phyloP scores from a whole-genome alignment of 1,140 invertebrate species.

The Polyergus mexicanus region DNA sequence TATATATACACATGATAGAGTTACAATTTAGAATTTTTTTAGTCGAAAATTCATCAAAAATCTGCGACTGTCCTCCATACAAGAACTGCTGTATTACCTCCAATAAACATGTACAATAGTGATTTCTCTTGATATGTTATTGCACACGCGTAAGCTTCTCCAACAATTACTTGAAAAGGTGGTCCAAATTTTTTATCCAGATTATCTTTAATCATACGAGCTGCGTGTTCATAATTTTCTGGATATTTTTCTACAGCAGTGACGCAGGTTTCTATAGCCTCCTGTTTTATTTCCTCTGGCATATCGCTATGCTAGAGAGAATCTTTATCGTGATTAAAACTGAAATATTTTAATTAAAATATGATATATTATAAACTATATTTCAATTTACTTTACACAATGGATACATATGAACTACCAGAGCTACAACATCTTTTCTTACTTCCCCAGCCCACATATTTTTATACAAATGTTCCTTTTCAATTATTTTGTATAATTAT shows the following conservation, averaged over 20 bases:
- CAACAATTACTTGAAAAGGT: conserved; percentile 96
- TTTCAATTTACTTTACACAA: conserved; percentile 80
- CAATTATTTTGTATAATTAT: conserved; percentile 11
- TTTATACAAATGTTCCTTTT: conserved; percentile 14
- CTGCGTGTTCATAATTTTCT: conserved; percentile 92
- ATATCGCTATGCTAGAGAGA: conserved; percentile 92
- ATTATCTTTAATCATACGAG: conserved; percentile 96
- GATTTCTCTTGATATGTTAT: conserved; percentile 96
- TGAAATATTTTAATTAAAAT: not conserved
- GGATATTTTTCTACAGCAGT: conserved; percentile 97
- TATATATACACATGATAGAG: conserved; percentile 13
- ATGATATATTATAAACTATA: not conserved
- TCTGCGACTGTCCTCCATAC: conserved; percentile 91
- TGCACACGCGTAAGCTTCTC: conserved; percentile 97
- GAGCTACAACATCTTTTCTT: conserved; percentile 81
- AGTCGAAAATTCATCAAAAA: conserved; percentile 56
- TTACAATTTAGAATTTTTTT: not conserved
- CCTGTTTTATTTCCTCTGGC: conserved; percentile 95
- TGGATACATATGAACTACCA: conserved; percentile 83
- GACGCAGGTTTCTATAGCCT: conserved; percentile 95
- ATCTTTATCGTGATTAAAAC: not conserved
- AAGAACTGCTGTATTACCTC: conserved; percentile 95
- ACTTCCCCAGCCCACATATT: conserved; percentile 80
- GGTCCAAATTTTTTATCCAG: conserved; percentile 98
- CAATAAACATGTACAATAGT: conserved; percentile 97